Evolutionary conservation across 2,113 vertebrate species (phyloP), one percentile per base, ranked within the genome.

Genomic region (Cyanistes caeruleus): DNA sequence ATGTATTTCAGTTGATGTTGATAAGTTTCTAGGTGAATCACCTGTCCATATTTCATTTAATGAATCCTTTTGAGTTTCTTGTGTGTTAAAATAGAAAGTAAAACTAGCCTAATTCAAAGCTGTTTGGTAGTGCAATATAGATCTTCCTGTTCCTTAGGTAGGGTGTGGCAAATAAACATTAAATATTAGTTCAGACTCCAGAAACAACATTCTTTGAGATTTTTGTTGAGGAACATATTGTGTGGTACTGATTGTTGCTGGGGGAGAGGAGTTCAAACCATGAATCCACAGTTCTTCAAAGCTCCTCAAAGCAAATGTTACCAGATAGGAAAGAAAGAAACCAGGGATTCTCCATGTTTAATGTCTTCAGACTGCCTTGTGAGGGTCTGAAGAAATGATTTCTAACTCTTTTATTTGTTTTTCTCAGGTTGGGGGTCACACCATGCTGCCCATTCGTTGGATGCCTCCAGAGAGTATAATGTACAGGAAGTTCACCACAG

Each of bases 401-500:
- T 93, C 58, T 94, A 17, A 53, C 44, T 44, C 6, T 83, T 59
- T 43, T 63, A 9, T 93, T 90, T 69, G 28, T 93, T 90, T 64
- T 64, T 67, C 25, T 72, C 86, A 99, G 99, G 99, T 99, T 25
- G 99, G 99, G 22, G 99, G 99, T 75, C 99, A 99, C 96, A 99
- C 99, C 37, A 99, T 99, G 99, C 96, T 99, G 90, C 99, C 99
- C 35, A 99, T 99, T 84, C 99, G 99, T 65, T 99, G 99, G 99
- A 99, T 99, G 99, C 99, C 99, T 74, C 99, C 99, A 31, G 99
- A 99, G 96, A 99, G 99, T 97, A 99, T 99, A 97, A 99, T 99
- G 99, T 99, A 99, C 95, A 98, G 99, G 97, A 99, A 99, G 96
- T 99, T 99, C 98, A 99, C 99, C 94, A 99, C 99, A 2, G 99